Evolutionary conservation across 2,797 vertebrate genomes (phyloP).

Genomic region (Pogonophryne albipinna): DNA sequence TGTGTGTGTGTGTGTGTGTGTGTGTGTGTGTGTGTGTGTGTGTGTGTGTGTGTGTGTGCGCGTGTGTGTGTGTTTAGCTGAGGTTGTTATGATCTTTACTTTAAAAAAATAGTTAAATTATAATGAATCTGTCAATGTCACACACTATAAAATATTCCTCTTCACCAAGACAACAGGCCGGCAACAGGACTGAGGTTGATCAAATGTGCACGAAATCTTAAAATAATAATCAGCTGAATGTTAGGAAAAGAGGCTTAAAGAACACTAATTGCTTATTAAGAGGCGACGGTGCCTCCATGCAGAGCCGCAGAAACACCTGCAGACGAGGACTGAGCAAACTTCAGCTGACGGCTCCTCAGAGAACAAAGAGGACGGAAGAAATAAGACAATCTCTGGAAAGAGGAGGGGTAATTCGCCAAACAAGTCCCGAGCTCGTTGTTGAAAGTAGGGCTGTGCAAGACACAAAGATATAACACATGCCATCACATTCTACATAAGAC

Average conservation of each 20-base stretch:
- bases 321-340: conserved; percentile 46
- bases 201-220: conserved; percentile 31
- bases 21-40: conserved; percentile 25
- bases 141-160: conserved; percentile 41
- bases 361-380: conserved; percentile 59
- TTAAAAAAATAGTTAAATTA: conserved; percentile 55
- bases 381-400: conserved; percentile 56
- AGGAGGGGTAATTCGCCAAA: conserved; percentile 65
- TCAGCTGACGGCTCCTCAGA: conserved; percentile 52
- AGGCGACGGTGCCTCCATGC: conserved; percentile 20
- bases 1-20: conserved; percentile 22
- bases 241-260: conserved; percentile 26
- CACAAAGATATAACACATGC: too few relatives aligned
- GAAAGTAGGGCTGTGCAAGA: too few relatives aligned
- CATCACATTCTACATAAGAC: too few relatives aligned
- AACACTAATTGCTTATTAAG: conserved; percentile 59
- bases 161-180: conserved; percentile 22
- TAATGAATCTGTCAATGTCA: conserved; percentile 50
- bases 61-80: neutral
- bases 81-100: conserved; percentile 44
- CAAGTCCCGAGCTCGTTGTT: conserved; percentile 23
- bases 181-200: conserved; percentile 10
- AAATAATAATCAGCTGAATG: conserved; percentile 3
- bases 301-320: conserved; percentile 33
- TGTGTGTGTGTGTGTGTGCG: conserved; percentile 21